A percentile compares a stretch with the other conserved stretches of the same genome.
phyloP scores from a whole-genome alignment of 2,113 vertebrate species.

The Lepus americanus region DNA sequence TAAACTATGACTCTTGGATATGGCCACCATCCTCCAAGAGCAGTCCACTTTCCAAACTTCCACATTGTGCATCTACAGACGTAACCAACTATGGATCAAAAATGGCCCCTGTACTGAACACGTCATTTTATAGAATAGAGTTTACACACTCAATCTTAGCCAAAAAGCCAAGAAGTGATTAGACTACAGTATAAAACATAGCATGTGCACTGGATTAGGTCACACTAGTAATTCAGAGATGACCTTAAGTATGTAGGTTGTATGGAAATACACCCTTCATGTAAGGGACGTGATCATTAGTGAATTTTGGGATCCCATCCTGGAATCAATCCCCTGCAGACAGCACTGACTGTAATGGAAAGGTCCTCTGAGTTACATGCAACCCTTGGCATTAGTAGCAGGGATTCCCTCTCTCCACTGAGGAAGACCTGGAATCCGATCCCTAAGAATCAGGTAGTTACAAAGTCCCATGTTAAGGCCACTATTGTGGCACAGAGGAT shows the following conservation, averaged over 20 bases:
- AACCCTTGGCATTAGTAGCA: neutral
- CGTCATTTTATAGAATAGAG: no score
- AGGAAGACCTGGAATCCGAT: neutral
- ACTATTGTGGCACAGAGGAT: no score
- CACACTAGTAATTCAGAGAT: neutral
- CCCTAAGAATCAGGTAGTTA: neutral
- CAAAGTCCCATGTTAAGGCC: neutral
- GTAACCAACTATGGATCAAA: no score
- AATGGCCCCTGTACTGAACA: neutral
- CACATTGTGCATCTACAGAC: no score
- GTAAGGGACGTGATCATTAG: neutral
- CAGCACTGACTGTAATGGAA: fast-evolving
- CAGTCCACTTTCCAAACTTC: no score
- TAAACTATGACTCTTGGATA: neutral
- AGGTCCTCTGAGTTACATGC: neutral
- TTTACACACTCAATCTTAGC: no score
- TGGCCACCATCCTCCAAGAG: neutral
- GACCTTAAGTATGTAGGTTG: neutral
- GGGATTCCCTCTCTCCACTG: no score
- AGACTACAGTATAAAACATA: neutral
- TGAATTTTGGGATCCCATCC: neutral
- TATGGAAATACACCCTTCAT: neutral
- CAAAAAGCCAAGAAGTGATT: no score
- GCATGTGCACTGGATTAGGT: neutral
- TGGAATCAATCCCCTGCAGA: neutral